Base-by-base conservation (phyloP, 92 coral and sea anemone genomes). In the Diadumene lineata region DNA sequence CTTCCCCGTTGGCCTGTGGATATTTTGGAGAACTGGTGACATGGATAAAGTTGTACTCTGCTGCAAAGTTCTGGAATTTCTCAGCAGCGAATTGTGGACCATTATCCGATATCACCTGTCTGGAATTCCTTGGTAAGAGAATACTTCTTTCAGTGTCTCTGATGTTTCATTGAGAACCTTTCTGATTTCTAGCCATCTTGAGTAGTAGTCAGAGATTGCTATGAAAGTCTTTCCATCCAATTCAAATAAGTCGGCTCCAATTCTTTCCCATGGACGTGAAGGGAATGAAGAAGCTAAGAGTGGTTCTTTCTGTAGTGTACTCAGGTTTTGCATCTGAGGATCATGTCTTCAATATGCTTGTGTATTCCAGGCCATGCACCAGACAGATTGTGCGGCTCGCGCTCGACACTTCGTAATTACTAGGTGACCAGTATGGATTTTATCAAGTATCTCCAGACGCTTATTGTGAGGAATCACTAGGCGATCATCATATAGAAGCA, bases 361-460 rank as follows among this genome's bases (percentile, higher is more conserved):
- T 69, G 70, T 7, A 79, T 66, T 25, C 85, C 88, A 25, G 86
- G 80, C 86, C 88, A 75, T 87, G n/a, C n/a, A n/a, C n/a, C 85
- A 83, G 55, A 79, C 83, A 11, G 88, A 82, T 60, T 60, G 75
- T 8, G 79, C 28, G n/a, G 91, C 91, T 64, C 91, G 76, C n/a
- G 92, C 74, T 8, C 79, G 80, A 25, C 80, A 82, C 58, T 85
- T 69, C 64, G 77, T 85, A 11, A 79, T 85, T 26, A 81, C 89
- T 4, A 85, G 85, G 78, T 85, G 89, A 57, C 89, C 82, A 24
- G 80, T 72, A 48, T 87, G 81, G 30, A 83, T 73, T 77, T 73
- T 78, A 50, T 87, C 76, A 25, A 87, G 83, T 51, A 83, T 71
- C 25, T 79, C 82, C 34, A 80, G 50, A 50, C 86, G 80, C 51